A percentile compares a stretch with the other conserved stretches of the same genome.
Conservation (phyloP, 2,888 invertebrate species). For the Pyrocoelia pectoralis region DNA sequence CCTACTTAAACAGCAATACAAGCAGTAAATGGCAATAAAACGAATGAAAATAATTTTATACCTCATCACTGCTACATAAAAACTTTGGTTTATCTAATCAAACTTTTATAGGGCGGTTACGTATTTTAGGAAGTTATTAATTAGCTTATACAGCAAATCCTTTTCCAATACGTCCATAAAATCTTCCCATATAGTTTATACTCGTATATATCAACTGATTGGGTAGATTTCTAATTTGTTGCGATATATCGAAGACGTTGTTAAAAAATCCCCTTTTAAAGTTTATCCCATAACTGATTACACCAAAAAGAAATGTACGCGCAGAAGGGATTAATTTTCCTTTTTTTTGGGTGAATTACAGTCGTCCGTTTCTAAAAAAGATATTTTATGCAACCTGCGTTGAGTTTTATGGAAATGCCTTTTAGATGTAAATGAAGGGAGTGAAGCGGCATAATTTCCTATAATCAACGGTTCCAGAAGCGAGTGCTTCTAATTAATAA, state of each 20-base stretch:
- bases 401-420: constrained; percentile 35
- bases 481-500: constrained; percentile 46
- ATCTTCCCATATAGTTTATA: too few relatives aligned
- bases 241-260: neutral
- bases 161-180: neutral
- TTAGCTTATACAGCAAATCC: neutral
- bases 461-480: constrained; percentile 41
- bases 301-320: constrained; percentile 13
- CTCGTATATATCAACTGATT: neutral
- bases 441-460: constrained; percentile 39
- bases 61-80: neutral
- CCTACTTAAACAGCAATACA: neutral
- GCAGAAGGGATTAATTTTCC: constrained; percentile 29
- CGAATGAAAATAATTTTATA: neutral
- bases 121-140: neutral
- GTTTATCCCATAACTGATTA: constrained; percentile 13
- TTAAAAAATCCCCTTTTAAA: neutral
- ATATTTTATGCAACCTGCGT: constrained; percentile 33
- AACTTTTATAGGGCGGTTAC: neutral
- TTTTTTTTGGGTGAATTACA: constrained; percentile 23
- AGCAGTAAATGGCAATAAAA: neutral
- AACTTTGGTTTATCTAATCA: neutral
- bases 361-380: constrained; percentile 29
- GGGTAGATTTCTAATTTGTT: neutral
- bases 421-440: constrained; percentile 37